Evolutionary conservation across 2,113 vertebrate genomes (phyloP).

Genomic region (Rhombomys opimus): DNA sequence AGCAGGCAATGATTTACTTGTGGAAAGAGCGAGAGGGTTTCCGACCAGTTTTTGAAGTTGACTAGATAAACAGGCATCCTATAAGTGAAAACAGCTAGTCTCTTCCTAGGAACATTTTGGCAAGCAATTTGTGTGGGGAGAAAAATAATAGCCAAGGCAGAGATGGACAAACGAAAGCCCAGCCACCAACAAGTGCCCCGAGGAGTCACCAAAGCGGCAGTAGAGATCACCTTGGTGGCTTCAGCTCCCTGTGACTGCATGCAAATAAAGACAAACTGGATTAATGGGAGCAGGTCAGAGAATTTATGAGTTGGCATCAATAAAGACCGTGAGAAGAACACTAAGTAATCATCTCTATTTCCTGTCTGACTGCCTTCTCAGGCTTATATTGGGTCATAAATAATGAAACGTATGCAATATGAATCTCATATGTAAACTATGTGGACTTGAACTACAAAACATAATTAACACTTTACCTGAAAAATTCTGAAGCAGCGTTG

Average conservation of each 20-base stretch:
- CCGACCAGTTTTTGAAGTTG: slow-evolving; percentile 60
- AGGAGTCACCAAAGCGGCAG: slow-evolving; percentile 40
- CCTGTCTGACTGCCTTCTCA: slow-evolving; percentile 1
- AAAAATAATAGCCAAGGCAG: slow-evolving; percentile 53
- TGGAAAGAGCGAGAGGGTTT: slow-evolving; percentile 37
- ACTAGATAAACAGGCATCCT: slow-evolving; percentile 52
- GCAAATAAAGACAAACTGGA: slow-evolving; percentile 54
- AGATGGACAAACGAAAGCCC: slow-evolving; percentile 44
- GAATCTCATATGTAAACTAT: background rate
- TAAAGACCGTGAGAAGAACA: slow-evolving; percentile 60
- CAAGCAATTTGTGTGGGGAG: slow-evolving; percentile 35
- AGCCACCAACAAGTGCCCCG: background rate
- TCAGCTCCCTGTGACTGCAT: background rate
- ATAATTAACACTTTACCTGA: background rate
- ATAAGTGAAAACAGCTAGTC: slow-evolving; percentile 51
- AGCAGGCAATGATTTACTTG: slow-evolving; percentile 63
- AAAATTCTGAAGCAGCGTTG: slow-evolving; percentile 14
- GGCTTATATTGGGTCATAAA: slow-evolving; percentile 47
- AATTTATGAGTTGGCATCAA: slow-evolving; percentile 61
- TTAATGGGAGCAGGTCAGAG: slow-evolving; percentile 8
- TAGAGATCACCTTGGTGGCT: slow-evolving; percentile 15
- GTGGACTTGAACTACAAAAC: slow-evolving; percentile 49
- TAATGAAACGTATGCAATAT: slow-evolving; percentile 39
- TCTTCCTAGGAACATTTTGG: slow-evolving; percentile 65
- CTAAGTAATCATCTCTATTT: slow-evolving; percentile 66